Evolutionary conservation across 2,113 vertebrate species (phyloP), one percentile per base, ranked within the genome.

Genomic region (Hymenochirus boettgeri): DNA sequence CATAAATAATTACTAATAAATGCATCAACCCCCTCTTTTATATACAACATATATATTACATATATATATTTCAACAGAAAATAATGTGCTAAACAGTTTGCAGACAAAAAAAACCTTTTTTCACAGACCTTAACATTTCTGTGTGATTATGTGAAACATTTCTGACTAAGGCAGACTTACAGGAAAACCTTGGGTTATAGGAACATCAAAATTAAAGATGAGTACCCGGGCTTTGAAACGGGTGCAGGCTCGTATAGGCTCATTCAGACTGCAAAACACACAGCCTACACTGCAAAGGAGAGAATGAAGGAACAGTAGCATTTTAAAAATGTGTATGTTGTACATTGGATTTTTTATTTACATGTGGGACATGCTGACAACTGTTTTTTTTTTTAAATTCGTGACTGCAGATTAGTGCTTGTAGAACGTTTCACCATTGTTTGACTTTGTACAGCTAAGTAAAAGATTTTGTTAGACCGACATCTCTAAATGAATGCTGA

Each of bases 201-300:
- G 96, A 73, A 99, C 69, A 60, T 99, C 96, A 56, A 97, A 94
- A 72, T 93, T 99, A 77, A 99, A 99, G 77, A 99, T 89, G 58
- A 99, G 92, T 74, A 99, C 81, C 39, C 94, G 82, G 65, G 96
- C 96, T 85, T 85, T 87, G 86, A 99, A 98, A 52, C 91, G 88
- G 64, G 91, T 92, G 45, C 95, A 97, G 61, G 77, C 87, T 80
- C 84, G 90, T 70, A 99, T 93, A 1, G 96, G 91, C 65, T 92
- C 92, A 77, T 88, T 98, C 13, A 86, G 91, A 74, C 90, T 85
- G 79, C 96, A 99, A 83, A 97, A 97, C 26, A 99, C 83, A 65
- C 85, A 98, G 66, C 96, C 96, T 59, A 96, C 89, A 70, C 96
- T 98, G 76, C 8, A 85, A 10, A 52, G 26, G 23, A 45, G n/a